These are phyloP conservation scores for Mythimna loreyi DNA, from an alignment of 2,888 invertebrate species.

Conservation along the genomic window DNA sequence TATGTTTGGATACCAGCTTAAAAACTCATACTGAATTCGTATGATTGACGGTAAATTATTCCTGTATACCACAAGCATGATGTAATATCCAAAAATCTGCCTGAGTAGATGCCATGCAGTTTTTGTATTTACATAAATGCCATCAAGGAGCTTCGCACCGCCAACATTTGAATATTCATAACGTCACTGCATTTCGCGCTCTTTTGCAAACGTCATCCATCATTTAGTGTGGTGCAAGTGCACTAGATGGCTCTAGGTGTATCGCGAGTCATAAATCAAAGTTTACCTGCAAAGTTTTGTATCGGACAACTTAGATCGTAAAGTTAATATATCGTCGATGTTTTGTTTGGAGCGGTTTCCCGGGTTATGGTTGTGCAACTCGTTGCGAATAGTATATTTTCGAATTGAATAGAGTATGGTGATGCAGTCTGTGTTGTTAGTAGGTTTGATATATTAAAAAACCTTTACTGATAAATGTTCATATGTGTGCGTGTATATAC, in stretches of 20 bases:
- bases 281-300: constrained; percentile 22
- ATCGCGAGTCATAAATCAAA: constrained; percentile 26
- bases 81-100: too few relatives aligned
- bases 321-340: not conserved
- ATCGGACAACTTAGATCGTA: constrained; percentile 7
- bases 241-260: constrained; percentile 48
- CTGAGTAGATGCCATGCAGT: too few relatives aligned
- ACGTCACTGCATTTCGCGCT: constrained; percentile 16
- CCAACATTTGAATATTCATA: constrained; percentile 13
- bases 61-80: too few relatives aligned
- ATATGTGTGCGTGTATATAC: too few relatives aligned
- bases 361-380: not conserved
- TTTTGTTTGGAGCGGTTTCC: not conserved
- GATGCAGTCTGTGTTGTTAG: not conserved
- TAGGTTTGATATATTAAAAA: not conserved
- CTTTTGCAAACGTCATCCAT: constrained; percentile 18
- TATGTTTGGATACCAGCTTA: too few relatives aligned
- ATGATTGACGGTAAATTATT: too few relatives aligned
- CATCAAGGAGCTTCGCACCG: not conserved
- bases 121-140: too few relatives aligned
- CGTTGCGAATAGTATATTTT: constrained; percentile 5
- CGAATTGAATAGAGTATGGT: not conserved
- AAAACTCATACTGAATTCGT: too few relatives aligned
- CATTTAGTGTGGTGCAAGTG: constrained; percentile 26
- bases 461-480: too few relatives aligned